Percentiles rank a stretch among this genome's conserved stretches.
phyloP scores from a whole-genome alignment of 2,888 invertebrate species.

The Epinotia brunnichana region DNA sequence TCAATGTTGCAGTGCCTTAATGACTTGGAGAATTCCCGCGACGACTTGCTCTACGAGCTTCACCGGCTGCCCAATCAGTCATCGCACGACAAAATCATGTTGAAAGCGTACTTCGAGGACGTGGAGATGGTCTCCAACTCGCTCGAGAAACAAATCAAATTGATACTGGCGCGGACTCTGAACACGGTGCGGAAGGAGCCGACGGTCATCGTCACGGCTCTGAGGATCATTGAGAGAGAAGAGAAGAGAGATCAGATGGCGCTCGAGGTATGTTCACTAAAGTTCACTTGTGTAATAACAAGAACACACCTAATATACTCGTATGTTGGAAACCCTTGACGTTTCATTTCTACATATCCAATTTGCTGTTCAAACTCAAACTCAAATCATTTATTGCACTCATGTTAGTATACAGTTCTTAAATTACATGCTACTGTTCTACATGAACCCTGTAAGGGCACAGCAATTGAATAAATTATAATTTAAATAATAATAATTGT shows the following conservation, averaged over 20 bases:
- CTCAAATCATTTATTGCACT: too few species aligned
- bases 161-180: conserved; percentile 94
- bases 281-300: too few species aligned
- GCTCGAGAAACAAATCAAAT: conserved; percentile 95
- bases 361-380: too few species aligned
- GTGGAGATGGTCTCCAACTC: conserved; percentile 95
- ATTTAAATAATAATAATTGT: too few species aligned
- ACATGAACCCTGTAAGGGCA: too few species aligned
- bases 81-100: conserved; percentile 93
- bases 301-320: too few species aligned
- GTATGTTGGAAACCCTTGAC: too few species aligned
- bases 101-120: conserved; percentile 98
- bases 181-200: conserved; percentile 98
- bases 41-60: conserved; percentile 96
- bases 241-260: conserved; percentile 97
- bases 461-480: too few species aligned
- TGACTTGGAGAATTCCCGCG: conserved; percentile 97
- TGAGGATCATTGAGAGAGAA: conserved; percentile 98
- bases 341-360: too few species aligned
- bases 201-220: conserved; percentile 96
- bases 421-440: too few species aligned
- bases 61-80: conserved; percentile 96
- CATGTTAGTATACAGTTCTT: too few species aligned
- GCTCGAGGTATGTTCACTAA: conserved; percentile 83
- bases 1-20: conserved; percentile 87